Base-by-base conservation (phyloP, 2,113 vertebrate genomes). In the Chionodraco myersi region DNA sequence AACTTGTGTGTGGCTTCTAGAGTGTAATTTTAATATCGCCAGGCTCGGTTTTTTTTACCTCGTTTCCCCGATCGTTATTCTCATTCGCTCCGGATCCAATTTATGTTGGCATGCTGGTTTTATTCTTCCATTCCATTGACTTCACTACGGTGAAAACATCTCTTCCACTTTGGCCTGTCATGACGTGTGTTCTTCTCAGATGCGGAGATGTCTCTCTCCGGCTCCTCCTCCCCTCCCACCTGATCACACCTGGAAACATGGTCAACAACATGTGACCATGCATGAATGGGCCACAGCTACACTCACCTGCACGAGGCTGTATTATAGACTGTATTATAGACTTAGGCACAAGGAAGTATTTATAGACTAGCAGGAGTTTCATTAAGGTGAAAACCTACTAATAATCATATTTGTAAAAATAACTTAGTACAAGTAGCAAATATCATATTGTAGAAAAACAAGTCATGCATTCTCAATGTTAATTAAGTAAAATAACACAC, bases 221-320 rank as follows among this genome's bases (percentile, higher is more conserved):
- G 82, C 83, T 84, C 88, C 92, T 83, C 90, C 90, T 26, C 26
- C 71, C 45, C 16, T 52, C 52, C 49, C 63, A 87, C 91, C 83
- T 84, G 80, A 75, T 53, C 56, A 67, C 79, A 91, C 88, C 86
- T 91, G 88, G 53, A 71, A 78, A 66, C 16, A n/a, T n/a, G 21
- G 21, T 21, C 21, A 21, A 21, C 21, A 18, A 52, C 63, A 66
- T 18, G 13, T 23, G 47, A 54, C 49, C 36, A 60, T 18, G 56
- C 8, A 23, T 23, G 18, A 41, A 11, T 30, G 23, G 4, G 34
- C 21, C 23, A 4, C 16, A 9, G 36, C 12, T 9, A 47, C 1
- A 3, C 36, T 49, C 54, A 30, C 63, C 6, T 26, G 47, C 59
- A 21, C 18, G 10, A 54, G 12, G 26, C 2, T 4, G 5, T 52